These are phyloP conservation scores for Brachionus rubens DNA, from an alignment of 1,140 invertebrate species.

Conservation along the genomic window DNA sequence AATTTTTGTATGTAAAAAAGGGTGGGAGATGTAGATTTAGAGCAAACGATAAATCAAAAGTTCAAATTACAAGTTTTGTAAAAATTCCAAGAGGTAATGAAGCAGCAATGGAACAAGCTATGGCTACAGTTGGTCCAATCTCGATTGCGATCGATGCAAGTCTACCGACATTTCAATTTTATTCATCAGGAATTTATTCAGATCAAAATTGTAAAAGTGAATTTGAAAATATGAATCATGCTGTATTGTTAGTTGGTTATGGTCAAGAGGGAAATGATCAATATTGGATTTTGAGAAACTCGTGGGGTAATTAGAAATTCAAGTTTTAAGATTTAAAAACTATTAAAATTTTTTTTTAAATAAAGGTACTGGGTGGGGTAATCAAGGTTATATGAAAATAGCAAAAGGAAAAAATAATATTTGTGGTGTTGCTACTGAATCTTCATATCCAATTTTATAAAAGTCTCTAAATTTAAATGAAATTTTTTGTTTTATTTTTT, in stretches of 20 bases:
- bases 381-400: constrained; percentile 40
- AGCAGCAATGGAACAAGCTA: constrained; percentile 55
- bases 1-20: constrained; percentile 5
- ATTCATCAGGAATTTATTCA: constrained; percentile 67
- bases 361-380: constrained; percentile 47
- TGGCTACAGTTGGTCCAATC: constrained; percentile 78
- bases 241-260: constrained; percentile 80
- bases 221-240: constrained; percentile 73
- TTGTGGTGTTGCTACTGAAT: constrained; percentile 38
- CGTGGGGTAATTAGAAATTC: constrained; percentile 71
- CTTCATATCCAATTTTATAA: constrained; percentile 42
- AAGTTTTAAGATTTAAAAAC: neutral
- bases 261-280: constrained; percentile 58
- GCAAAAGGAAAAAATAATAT: constrained; percentile 51
- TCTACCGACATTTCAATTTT: constrained; percentile 72
- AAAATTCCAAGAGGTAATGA: constrained; percentile 51
- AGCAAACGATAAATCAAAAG: constrained; percentile 7
- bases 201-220: constrained; percentile 68
- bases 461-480: no score
- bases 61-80: constrained; percentile 49
- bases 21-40: constrained; percentile 49
- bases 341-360: neutral
- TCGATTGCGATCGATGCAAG: constrained; percentile 81
- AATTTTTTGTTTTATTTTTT: no score
- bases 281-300: constrained; percentile 27